A percentile compares a stretch with the other conserved stretches of the same genome.
phyloP scores from a whole-genome alignment of 2,797 vertebrate genomes.

The Buceros bicornis region DNA sequence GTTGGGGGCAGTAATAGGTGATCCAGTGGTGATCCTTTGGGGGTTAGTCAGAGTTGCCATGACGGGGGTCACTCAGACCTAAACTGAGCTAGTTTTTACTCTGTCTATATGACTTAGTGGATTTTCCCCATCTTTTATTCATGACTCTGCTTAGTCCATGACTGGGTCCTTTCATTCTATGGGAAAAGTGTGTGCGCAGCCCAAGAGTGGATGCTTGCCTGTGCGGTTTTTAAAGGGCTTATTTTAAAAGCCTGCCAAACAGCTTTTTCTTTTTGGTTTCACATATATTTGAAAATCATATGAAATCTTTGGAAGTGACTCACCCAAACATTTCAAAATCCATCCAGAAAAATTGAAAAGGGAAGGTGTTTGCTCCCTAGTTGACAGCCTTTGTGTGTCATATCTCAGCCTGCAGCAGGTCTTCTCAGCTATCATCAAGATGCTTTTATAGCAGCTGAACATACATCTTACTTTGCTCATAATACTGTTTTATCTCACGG shows the following conservation, averaged over 20 bases:
- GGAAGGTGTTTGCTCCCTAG: background rate
- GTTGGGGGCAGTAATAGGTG: background rate
- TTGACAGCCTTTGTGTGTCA: background rate
- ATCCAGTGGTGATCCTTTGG: background rate
- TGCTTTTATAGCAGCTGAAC: background rate
- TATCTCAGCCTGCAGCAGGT: background rate
- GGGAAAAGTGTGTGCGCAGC: background rate
- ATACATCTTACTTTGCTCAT: background rate
- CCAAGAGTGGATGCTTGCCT: background rate
- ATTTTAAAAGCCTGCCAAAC: background rate
- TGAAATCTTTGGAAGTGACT: background rate
- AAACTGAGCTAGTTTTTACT: background rate
- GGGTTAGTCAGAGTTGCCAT: background rate
- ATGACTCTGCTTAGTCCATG: background rate
- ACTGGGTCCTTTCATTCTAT: background rate
- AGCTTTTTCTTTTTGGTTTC: background rate
- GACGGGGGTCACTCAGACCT: background rate
- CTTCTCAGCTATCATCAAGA: slow-evolving; percentile 1
- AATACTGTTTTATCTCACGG: background rate
- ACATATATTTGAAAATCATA: background rate
- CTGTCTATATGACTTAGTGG: background rate
- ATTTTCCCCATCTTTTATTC: slow-evolving; percentile 54
- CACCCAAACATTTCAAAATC: slow-evolving; percentile 6
- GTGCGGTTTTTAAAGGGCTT: background rate
- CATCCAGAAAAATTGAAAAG: background rate